These are phyloP conservation scores for Sebastes itinus DNA, from an alignment of 2,797 vertebrate genomes.

Conservation along the genomic window DNA sequence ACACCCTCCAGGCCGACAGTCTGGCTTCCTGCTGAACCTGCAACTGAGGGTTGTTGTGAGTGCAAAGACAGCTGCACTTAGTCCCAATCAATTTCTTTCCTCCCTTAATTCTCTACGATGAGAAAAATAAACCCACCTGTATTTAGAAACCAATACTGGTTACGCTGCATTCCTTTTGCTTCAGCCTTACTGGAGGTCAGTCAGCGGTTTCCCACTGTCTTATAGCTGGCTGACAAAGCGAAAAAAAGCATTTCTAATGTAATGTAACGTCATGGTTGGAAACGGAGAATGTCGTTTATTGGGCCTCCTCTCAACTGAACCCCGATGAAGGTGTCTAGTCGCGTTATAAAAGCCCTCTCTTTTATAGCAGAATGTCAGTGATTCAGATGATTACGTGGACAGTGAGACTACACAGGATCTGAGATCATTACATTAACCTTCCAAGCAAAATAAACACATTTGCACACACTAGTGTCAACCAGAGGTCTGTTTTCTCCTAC, in stretches of 20 bases:
- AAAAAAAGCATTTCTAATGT: background rate
- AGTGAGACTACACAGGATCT: background rate
- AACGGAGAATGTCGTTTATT: background rate
- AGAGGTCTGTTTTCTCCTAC: background rate
- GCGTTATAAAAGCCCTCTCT: background rate
- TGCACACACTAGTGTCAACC: background rate
- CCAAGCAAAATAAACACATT: background rate
- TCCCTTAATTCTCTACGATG: background rate
- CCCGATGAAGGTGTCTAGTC: background rate
- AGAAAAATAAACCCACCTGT: conserved; percentile 12
- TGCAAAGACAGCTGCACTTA: background rate
- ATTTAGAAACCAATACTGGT: background rate
- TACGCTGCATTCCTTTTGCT: background rate
- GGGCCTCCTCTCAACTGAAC: background rate
- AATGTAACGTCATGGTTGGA: background rate
- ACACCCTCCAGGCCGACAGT: background rate
- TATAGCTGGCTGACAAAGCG: background rate
- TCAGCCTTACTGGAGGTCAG: background rate
- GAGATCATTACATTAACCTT: background rate
- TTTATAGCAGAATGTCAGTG: background rate
- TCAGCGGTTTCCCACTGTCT: background rate
- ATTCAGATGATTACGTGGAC: background rate
- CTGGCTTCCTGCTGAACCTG: background rate
- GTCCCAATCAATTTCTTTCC: background rate
- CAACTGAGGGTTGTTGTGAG: background rate